Conservation (phyloP, 2,888 invertebrate species). For the Andrena marginata region DNA sequence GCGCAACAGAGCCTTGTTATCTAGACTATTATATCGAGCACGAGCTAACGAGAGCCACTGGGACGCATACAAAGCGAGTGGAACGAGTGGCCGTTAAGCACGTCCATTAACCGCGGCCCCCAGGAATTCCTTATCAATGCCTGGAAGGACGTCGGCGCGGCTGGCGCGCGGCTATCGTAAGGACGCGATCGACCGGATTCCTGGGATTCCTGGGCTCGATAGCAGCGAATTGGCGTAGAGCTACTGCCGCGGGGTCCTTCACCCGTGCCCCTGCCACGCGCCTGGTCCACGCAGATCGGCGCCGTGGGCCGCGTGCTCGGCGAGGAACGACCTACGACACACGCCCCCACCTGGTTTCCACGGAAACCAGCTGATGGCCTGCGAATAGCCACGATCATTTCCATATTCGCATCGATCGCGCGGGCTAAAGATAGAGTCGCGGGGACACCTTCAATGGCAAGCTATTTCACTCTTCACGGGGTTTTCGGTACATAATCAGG, state of each 20-base stretch:
- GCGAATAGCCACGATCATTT: constrained; percentile 33
- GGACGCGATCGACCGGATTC: constrained; percentile 55
- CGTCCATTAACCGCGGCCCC: constrained; percentile 42
- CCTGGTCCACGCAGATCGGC: constrained; percentile 25
- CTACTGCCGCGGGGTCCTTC: constrained; percentile 47
- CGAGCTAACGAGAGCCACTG: background rate
- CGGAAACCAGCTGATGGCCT: constrained; percentile 53
- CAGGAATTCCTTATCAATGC: constrained; percentile 56
- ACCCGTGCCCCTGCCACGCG: constrained; percentile 54
- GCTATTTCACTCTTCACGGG: background rate
- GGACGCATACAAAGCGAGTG: constrained; percentile 1
- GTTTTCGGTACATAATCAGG: background rate
- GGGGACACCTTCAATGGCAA: constrained; percentile 9
- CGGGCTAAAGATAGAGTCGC: constrained; percentile 38
- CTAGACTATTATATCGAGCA: constrained; percentile 10
- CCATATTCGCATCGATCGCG: constrained; percentile 45
- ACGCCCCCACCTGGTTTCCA: constrained; percentile 49
- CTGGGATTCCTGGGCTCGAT: constrained; percentile 39
- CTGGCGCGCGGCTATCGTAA: constrained; percentile 26
- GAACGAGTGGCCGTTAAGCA: constrained; percentile 33
- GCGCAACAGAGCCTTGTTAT: constrained; percentile 14
- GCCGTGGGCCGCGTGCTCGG: background rate
- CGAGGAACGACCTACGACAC: constrained; percentile 58
- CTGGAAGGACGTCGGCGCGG: constrained; percentile 47
- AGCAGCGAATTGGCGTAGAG: constrained; percentile 46